Base-by-base conservation (phyloP, 1,140 invertebrate species). In the Ooceraea biroi region DNA sequence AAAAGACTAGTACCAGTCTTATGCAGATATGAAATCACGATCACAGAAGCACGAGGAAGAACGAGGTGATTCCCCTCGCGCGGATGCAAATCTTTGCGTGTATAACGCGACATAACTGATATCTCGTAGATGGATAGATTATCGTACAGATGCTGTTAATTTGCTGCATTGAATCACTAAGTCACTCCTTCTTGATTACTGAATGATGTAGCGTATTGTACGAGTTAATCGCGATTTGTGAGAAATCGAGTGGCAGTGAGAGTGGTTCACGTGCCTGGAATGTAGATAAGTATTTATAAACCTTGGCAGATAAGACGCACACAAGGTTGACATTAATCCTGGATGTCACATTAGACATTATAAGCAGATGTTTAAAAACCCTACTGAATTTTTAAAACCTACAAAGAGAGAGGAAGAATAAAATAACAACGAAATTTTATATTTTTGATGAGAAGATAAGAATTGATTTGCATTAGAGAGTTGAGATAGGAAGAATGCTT, bases 81-180 rank as follows among this genome's bases (percentile, higher is more conserved):
- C n/a, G 22, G 1, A 22, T 36, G 48, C 48, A 25, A 27, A 57
- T 68, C 27, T 78, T 4, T 1, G 12, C 22, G 12, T 11, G 7
- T n/a, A 11, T n/a, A n/a, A n/a, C n/a, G 7, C 41, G n/a, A 19
- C 12, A 14, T 25, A n/a, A 17, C 44, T 78, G 46, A 57, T 78
- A 78, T 25, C 58, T 65, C 4, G 50, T 55, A 78, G 36, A 69
- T 78, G 25, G 36, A 10, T 36, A 36, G 36, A 36, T 36, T 36
- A 36, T 19, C 48, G 7, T 22, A 27, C 48, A 52, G 8, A 52
- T 68, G n/a, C 19, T 27, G 48, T 12, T 22, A 10, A 44, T 36
- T 8, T 77, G 66, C 52, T 30, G 30, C 11, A 58, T 68, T 68
- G 48, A 78, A 17, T 78, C 74, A 68, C 17, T 68, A 68, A 78